Base-by-base conservation (phyloP, 2,888 invertebrate species). In the Drosophila suboccidentalis region DNA sequence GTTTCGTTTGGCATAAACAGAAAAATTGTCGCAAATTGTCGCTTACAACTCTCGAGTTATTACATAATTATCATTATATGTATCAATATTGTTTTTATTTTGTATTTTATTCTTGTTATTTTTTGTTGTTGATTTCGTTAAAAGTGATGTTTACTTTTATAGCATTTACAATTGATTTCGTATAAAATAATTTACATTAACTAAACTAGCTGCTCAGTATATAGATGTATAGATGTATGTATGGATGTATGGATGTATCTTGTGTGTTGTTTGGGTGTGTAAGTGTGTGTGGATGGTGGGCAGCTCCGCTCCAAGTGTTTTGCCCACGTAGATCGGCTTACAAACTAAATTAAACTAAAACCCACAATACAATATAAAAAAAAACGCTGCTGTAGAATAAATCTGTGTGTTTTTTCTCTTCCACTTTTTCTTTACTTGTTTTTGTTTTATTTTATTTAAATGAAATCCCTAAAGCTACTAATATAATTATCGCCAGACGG, bases 121-220 rank as follows among this genome's bases (percentile, higher is more conserved):
- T 26, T 29, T 29, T 26, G 26, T 29, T 66, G 26, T 44, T 47
- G 39, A 32, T 58, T 36, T 70, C 55, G 62, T 84, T 67, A 78
- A 73, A 87, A 79, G 75, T 83, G 82, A 75, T 71, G 80, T 81
- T 77, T 73, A 69, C 71, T 78, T 71, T 71, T 71, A 68, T 66
- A 78, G 66, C 71, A 78, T 87, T 87, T 85, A 80, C 80, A 80
- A 55, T 57, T 51, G 46, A 34, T 57, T 69, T 85, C 73, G 78
- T 87, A 85, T 87, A 76, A 85, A 85, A 85, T 87, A 85, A 85
- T 85, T 85, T 87, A 85, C 84, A 85, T 85, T 85, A 82, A 85
- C 84, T 85, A 85, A 85, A 82, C 87, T 85, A 87, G 59, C 76
- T 80, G 78, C 74, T 63, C 54, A 19, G 49, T 65, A 50, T 64